Conservation (phyloP, 1,140 invertebrate genomes). For the Cydia splendana region DNA sequence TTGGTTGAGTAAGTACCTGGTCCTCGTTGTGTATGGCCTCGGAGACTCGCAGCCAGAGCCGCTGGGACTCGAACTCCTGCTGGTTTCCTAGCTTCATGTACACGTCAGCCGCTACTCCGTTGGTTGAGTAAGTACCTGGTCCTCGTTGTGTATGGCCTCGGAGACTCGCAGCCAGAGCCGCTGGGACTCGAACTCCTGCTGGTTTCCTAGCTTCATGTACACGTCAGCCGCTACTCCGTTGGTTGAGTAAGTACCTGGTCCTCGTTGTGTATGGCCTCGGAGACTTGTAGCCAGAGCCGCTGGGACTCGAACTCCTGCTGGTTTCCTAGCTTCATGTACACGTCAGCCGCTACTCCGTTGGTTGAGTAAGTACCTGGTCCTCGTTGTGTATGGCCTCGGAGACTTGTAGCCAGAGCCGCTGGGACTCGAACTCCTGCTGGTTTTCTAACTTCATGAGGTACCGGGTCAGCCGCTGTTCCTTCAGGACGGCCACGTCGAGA, state of each 20-base stretch:
- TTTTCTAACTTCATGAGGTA: conserved; percentile 89
- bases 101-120: no score
- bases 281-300: conserved; percentile 87
- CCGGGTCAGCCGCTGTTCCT: conserved; percentile 86
- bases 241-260: conserved; percentile 83
- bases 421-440: conserved; percentile 91
- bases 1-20: conserved; percentile 40
- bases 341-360: neutral
- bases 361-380: conserved; percentile 83
- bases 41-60: conserved; percentile 69
- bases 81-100: no score
- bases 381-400: conserved; percentile 89
- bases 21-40: no score
- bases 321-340: no score
- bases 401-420: conserved; percentile 92
- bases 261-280: conserved; percentile 87
- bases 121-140: neutral
- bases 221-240: neutral
- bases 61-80: no score
- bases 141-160: no score
- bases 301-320: no score
- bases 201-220: no score
- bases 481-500: conserved; percentile 88
- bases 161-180: conserved; percentile 77
- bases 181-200: no score